Conservation (phyloP, 1,140 invertebrate species). For the Stegodyphus dumicola region DNA sequence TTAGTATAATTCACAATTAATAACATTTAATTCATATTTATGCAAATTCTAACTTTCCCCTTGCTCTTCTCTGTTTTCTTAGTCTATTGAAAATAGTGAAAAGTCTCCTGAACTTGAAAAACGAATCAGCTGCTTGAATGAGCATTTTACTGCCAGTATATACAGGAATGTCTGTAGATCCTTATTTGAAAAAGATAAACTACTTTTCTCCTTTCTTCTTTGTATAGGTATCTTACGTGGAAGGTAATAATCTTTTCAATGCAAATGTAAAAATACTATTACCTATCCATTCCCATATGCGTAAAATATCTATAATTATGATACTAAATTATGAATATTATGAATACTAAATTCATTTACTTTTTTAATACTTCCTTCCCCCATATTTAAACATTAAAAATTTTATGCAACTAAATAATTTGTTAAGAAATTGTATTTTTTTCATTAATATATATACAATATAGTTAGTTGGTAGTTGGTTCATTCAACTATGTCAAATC, state of each 20-base stretch:
- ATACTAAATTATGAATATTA: too few species aligned
- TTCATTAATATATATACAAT: too few species aligned
- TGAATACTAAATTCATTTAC: too few species aligned
- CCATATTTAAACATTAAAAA: too few species aligned
- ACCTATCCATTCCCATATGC: too few species aligned
- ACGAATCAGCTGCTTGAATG: slow-evolving; percentile 68
- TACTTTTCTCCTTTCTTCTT: slow-evolving; percentile 78
- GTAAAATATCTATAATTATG: too few species aligned
- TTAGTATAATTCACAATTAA: neutral
- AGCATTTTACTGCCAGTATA: slow-evolving; percentile 71
- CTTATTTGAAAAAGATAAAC: slow-evolving; percentile 72
- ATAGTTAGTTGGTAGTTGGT: too few species aligned
- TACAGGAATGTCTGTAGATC: slow-evolving; percentile 72
- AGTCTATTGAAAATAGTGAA: slow-evolving; percentile 71
- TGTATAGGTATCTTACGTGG: slow-evolving; percentile 82
- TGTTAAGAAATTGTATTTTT: too few species aligned
- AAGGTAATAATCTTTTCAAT: slow-evolving; percentile 69
- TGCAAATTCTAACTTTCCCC: neutral
- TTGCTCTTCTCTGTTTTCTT: slow-evolving; percentile 47
- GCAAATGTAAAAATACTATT: too few species aligned
- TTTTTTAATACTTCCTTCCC: too few species aligned
- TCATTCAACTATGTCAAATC: too few species aligned
- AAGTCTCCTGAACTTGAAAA: slow-evolving; percentile 68
- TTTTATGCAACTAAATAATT: too few species aligned
- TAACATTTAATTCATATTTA: neutral